Evolutionary conservation across 2,113 vertebrate genomes (phyloP).

Genomic region (Bos indicus): DNA sequence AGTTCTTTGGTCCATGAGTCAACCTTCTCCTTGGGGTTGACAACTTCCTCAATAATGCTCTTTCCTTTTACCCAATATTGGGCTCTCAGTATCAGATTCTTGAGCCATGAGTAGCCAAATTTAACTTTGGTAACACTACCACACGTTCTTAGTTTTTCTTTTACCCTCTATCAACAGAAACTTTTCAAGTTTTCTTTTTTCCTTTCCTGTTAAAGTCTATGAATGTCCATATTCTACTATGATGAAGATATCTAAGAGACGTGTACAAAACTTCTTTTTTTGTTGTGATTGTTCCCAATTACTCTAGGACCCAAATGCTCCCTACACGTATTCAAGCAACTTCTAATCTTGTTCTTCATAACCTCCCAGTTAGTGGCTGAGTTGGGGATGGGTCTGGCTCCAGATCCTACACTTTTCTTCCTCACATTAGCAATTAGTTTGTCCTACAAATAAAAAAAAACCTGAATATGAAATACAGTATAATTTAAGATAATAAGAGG

Average conservation of each 20-base stretch:
- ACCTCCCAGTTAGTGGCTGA: background rate
- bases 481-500: slow-evolving; percentile 3
- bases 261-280: background rate
- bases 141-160: background rate
- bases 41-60: background rate
- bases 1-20: background rate
- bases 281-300: background rate
- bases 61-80: background rate
- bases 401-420: background rate
- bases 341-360: background rate
- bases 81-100: background rate
- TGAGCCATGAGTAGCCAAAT: background rate
- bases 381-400: background rate
- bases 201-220: background rate
- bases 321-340: background rate
- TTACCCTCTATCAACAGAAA: background rate
- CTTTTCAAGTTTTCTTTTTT: background rate
- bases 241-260: background rate
- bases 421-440: background rate
- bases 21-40: background rate
- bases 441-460: background rate
- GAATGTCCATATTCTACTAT: background rate
- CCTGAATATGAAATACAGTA: background rate
- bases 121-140: background rate
- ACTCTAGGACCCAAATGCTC: background rate